These are phyloP conservation scores for Phortica variegata DNA, from an alignment of 1,140 invertebrate genomes.

Conservation along the genomic window DNA sequence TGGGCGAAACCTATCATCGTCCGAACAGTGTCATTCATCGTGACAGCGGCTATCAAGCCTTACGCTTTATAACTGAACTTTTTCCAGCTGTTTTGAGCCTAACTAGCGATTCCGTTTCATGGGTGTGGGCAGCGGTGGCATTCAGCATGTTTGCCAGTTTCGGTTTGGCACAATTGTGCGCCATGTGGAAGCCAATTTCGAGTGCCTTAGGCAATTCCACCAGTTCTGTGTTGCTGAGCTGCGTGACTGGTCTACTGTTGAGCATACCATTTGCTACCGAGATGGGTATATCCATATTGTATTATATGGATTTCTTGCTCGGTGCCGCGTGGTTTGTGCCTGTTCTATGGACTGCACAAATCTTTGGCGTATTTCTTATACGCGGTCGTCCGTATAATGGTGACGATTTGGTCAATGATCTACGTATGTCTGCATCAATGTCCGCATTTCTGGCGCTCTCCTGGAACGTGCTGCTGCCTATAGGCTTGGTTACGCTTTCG, in stretches of 20 bases:
- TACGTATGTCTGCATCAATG: constrained; percentile 62
- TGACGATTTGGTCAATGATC: constrained; percentile 74
- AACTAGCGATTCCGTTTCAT: constrained; percentile 56
- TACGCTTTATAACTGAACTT: constrained; percentile 80
- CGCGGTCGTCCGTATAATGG: constrained; percentile 81
- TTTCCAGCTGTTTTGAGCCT: constrained; percentile 80
- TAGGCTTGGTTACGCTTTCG: constrained; percentile 67
- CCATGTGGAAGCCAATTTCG: constrained; percentile 63
- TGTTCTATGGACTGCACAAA: constrained; percentile 73
- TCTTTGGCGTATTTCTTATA: constrained; percentile 78
- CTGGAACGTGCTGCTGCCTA: constrained; percentile 84
- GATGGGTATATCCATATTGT: constrained; percentile 79
- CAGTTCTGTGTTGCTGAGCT: constrained; percentile 83
- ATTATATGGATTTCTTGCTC: constrained; percentile 80
- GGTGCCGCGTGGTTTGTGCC: constrained; percentile 86
- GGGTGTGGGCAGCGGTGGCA: constrained; percentile 82
- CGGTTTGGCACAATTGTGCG: constrained; percentile 77
- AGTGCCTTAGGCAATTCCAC: constrained; percentile 79
- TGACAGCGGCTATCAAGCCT: constrained; percentile 74
- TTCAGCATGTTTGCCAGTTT: constrained; percentile 84
- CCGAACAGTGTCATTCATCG: constrained; percentile 29
- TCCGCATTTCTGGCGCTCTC: constrained; percentile 77
- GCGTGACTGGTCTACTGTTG: constrained; percentile 78
- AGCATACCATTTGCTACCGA: constrained; percentile 87
- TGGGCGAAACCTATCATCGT: constrained; percentile 56